These are phyloP conservation scores for Nesidiocoris tenuis DNA, from an alignment of 2,888 invertebrate species.

Conservation along the genomic window DNA sequence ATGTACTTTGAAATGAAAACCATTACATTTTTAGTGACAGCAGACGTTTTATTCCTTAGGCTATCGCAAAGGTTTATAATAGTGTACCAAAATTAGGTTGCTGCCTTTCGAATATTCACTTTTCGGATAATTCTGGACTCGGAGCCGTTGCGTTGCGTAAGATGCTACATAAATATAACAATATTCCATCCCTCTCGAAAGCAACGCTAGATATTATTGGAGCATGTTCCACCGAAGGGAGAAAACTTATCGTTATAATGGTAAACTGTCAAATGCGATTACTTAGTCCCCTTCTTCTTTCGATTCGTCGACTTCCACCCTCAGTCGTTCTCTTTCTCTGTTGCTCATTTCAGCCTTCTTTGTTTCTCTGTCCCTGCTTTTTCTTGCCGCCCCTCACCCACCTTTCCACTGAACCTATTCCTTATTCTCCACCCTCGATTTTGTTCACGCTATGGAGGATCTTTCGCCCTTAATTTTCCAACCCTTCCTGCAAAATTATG, in stretches of 20 bases:
- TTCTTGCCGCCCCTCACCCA: not conserved
- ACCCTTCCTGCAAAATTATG: conserved; percentile 42
- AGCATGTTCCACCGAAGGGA: not conserved
- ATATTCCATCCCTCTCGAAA: not conserved
- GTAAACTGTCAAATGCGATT: conserved; percentile 43
- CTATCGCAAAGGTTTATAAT: no score
- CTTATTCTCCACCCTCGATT: not conserved
- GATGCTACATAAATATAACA: no score
- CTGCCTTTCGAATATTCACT: no score
- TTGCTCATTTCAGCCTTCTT: not conserved
- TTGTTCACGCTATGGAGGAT: conserved; percentile 34
- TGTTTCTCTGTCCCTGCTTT: not conserved
- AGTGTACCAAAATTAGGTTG: no score
- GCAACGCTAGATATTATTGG: not conserved
- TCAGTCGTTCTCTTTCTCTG: not conserved
- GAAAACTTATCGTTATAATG: conserved; percentile 39
- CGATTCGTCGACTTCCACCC: not conserved
- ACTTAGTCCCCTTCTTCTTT: conserved; percentile 2
- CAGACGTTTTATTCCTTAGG: no score
- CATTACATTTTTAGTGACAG: no score
- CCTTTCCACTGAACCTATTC: not conserved
- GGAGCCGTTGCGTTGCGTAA: no score
- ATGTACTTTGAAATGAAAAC: no score
- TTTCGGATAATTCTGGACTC: no score
- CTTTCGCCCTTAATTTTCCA: conserved; percentile 34